phyloP scores from a whole-genome alignment of 2,888 invertebrate genomes.

The Heliconius ismenius region DNA sequence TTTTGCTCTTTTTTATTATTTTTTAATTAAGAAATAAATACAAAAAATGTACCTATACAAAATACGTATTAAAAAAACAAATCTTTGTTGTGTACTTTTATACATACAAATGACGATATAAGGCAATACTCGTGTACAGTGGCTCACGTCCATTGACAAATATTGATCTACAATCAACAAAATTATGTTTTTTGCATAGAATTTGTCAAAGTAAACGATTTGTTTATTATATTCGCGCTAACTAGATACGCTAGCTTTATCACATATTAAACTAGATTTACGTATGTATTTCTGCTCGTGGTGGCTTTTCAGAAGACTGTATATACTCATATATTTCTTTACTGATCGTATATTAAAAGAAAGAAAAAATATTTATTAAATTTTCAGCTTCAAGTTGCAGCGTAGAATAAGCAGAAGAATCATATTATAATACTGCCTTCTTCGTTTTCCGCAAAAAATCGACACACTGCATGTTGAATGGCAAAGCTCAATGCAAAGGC shows the following conservation, averaged over 20 bases:
- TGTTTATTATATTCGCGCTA: slow-evolving; percentile 4
- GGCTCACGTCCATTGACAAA: slow-evolving; percentile 13
- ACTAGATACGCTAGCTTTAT: slow-evolving; percentile 3
- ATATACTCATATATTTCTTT: not conserved
- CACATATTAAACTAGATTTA: not conserved
- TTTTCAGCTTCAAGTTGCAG: too few relatives aligned
- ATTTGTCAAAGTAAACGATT: slow-evolving; percentile 1
- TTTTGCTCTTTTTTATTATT: not conserved
- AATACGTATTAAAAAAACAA: not conserved
- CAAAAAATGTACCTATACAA: not conserved
- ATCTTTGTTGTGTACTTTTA: not conserved
- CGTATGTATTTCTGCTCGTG: not conserved
- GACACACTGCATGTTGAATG: too few relatives aligned
- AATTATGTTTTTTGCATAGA: slow-evolving; percentile 7
- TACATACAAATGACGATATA: not conserved
- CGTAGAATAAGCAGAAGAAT: too few relatives aligned
- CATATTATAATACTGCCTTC: too few relatives aligned
- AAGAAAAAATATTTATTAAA: too few relatives aligned
- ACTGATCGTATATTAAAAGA: too few relatives aligned
- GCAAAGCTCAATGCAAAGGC: too few relatives aligned
- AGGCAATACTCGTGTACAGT: slow-evolving; percentile 2
- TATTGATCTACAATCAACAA: slow-evolving; percentile 11
- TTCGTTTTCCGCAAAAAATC: too few relatives aligned
- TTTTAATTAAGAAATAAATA: too few relatives aligned
- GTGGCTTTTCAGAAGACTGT: not conserved